phyloP scores from a whole-genome alignment of 2,888 invertebrate genomes.

The Pelosia muscerda region DNA sequence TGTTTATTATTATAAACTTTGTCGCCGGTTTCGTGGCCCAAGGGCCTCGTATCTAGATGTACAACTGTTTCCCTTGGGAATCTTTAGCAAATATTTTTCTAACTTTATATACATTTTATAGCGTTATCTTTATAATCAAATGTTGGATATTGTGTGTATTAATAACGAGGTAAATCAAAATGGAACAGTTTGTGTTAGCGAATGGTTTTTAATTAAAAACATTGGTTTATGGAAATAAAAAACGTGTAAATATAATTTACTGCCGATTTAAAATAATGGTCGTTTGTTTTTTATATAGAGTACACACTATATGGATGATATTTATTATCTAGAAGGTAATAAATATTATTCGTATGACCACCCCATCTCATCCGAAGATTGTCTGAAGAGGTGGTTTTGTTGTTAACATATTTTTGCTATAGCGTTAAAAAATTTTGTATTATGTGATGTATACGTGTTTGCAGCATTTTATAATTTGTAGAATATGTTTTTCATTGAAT shows the following conservation, averaged over 20 bases:
- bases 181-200: neutral
- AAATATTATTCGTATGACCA: too few species aligned
- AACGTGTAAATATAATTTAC: neutral
- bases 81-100: constrained; percentile 12
- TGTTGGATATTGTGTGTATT: neutral
- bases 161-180: neutral
- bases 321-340: too few species aligned
- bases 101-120: neutral
- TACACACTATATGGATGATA: too few species aligned
- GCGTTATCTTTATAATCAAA: neutral
- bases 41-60: constrained; percentile 14
- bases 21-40: constrained; percentile 31
- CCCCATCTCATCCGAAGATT: too few species aligned
- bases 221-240: neutral
- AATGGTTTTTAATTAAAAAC: neutral
- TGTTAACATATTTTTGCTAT: too few species aligned
- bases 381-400: too few species aligned
- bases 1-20: constrained; percentile 28
- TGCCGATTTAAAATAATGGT: neutral
- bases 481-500: neutral
- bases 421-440: too few species aligned
- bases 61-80: neutral
- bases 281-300: neutral
- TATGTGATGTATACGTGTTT: too few species aligned
- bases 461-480: too few species aligned